These are phyloP conservation scores for Monochamus saltuarius DNA, from an alignment of 1,140 invertebrate species.

Conservation along the genomic window DNA sequence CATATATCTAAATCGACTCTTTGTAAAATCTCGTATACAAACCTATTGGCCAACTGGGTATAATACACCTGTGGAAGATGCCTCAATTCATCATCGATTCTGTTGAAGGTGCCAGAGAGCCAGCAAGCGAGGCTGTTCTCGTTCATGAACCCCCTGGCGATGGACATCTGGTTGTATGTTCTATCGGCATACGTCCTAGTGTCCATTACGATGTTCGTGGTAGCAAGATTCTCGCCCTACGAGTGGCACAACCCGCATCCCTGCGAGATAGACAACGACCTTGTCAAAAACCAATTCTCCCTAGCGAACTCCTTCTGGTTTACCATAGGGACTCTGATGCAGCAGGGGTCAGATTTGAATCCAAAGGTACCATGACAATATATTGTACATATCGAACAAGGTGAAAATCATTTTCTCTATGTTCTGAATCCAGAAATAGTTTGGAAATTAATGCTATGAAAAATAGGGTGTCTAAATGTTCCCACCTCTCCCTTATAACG, in stretches of 20 bases:
- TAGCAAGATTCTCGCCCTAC: conserved; percentile 78
- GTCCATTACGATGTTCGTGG: conserved; percentile 79
- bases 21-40: no score
- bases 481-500: no score
- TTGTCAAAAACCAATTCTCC: conserved; percentile 67
- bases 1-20: no score
- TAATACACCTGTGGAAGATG: no score
- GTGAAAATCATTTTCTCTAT: no score
- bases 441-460: no score
- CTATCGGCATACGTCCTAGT: conserved; percentile 76
- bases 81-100: background rate
- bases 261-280: conserved; percentile 63
- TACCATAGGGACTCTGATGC: conserved; percentile 81
- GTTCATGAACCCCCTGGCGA: conserved; percentile 83
- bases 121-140: conserved; percentile 79
- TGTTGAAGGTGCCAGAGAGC: conserved; percentile 60
- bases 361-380: conserved; percentile 60
- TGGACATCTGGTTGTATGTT: conserved; percentile 81
- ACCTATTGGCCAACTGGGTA: no score
- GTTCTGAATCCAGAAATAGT: no score
- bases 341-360: conserved; percentile 76
- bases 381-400: no score
- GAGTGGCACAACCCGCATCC: conserved; percentile 79
- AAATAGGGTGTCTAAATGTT: no score
- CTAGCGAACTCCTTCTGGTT: conserved; percentile 77